Evolutionary conservation across 1,140 invertebrate genomes (phyloP).

Genomic region (Nasonia longicornis): DNA sequence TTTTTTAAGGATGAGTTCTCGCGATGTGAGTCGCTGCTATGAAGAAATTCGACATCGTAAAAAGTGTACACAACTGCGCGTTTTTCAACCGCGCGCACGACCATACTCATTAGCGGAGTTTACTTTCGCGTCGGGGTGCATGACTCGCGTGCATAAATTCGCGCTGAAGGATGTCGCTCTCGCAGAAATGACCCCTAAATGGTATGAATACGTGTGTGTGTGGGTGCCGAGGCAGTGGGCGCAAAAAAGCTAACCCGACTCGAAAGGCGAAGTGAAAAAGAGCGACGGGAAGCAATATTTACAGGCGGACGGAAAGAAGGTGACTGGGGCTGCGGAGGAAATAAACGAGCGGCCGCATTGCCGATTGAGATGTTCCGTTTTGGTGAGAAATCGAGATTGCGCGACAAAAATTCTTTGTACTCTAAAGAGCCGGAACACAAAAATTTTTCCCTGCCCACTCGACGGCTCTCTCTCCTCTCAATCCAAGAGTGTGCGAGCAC

Average conservation of each 20-base stretch:
- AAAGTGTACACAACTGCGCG: background rate
- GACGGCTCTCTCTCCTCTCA: background rate
- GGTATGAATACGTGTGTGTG: background rate
- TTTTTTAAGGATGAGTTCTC: too few relatives aligned
- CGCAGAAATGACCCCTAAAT: constrained; percentile 10
- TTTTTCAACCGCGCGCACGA: background rate
- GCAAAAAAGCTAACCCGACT: background rate
- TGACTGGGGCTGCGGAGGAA: background rate
- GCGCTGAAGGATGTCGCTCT: constrained; percentile 13
- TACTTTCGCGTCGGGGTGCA: background rate
- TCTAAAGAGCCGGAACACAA: too few relatives aligned
- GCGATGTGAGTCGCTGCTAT: too few relatives aligned
- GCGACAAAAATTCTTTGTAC: too few relatives aligned
- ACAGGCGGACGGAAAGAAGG: background rate
- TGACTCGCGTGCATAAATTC: constrained; percentile 3
- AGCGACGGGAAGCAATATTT: background rate
- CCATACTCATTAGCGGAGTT: constrained; percentile 19
- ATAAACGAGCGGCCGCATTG: background rate
- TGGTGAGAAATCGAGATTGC: background rate
- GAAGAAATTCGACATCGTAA: background rate
- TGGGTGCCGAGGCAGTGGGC: background rate
- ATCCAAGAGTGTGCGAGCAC: too few relatives aligned
- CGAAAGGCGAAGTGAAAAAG: background rate
- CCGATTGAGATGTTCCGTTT: background rate
- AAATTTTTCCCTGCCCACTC: background rate